These are phyloP conservation scores for Chaenodraco wilsoni DNA, from an alignment of 2,797 vertebrate genomes.

Conservation along the genomic window DNA sequence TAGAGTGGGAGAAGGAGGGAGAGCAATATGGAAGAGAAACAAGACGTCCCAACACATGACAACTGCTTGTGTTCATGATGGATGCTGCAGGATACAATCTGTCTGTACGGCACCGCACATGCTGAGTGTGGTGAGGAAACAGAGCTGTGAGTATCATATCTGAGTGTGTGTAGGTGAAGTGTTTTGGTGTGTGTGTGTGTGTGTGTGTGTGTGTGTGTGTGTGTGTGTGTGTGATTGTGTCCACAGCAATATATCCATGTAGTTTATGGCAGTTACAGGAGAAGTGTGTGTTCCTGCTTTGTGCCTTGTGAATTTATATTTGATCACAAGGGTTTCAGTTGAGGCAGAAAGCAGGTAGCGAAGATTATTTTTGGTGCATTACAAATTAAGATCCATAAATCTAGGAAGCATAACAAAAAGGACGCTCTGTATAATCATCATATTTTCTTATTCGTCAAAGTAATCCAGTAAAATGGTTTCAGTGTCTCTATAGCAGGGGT, in stretches of 20 bases:
- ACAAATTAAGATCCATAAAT: neutral
- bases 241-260: constrained; percentile 45
- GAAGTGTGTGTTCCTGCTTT: constrained; percentile 3
- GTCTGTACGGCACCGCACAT: constrained; percentile 24
- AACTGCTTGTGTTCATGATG: constrained; percentile 56
- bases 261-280: constrained; percentile 34
- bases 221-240: constrained; percentile 25
- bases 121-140: constrained; percentile 25
- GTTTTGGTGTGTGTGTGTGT: constrained; percentile 12
- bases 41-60: constrained; percentile 49
- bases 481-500: no score
- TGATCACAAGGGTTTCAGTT: neutral
- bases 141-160: constrained; percentile 28
- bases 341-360: neutral
- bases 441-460: neutral
- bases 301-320: neutral
- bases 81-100: constrained; percentile 57
- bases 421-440: neutral
- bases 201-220: no score
- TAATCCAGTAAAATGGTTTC: neutral
- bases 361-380: neutral
- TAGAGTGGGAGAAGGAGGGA: neutral
- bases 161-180: constrained; percentile 5
- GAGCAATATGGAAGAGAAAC: neutral
- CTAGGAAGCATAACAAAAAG: neutral